Percentiles rank a stretch among this genome's conserved stretches.
phyloP scores from a whole-genome alignment of 2,113 vertebrate genomes.

The Donacobius atricapilla region DNA sequence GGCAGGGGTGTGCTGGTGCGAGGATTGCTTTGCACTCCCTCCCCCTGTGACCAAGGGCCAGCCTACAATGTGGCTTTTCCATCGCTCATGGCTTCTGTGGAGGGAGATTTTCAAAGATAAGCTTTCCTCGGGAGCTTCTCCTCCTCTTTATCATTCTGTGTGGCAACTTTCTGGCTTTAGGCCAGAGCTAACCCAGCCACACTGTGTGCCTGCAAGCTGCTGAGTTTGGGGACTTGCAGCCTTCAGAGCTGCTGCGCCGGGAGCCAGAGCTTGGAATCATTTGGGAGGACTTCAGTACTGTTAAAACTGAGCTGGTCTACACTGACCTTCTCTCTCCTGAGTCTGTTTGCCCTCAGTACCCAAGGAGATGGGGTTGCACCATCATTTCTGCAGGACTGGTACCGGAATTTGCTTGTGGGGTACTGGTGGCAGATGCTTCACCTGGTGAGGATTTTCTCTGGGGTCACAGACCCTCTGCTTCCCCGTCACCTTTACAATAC shows the following conservation, averaged over 20 bases:
- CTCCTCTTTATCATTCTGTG: background rate
- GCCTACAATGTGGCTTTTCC: conserved; percentile 61
- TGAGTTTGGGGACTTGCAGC: background rate
- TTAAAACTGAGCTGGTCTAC: background rate
- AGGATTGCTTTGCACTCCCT: background rate
- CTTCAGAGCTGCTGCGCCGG: background rate
- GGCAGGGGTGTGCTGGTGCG: background rate
- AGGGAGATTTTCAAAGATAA: background rate
- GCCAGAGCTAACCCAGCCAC: background rate
- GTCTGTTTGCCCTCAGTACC: background rate
- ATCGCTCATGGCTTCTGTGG: conserved; percentile 38
- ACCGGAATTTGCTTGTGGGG: fast-evolving
- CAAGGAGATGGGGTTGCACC: background rate
- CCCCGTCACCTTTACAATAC: background rate
- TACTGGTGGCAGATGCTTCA: background rate
- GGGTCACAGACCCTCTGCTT: background rate
- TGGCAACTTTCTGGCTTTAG: background rate
- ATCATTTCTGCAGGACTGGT: fast-evolving
- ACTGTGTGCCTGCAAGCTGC: background rate
- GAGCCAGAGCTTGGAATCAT: background rate
- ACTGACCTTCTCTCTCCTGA: background rate
- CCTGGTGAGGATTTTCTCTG: background rate
- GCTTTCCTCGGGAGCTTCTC: background rate
- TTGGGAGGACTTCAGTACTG: background rate
- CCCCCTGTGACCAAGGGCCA: conserved; percentile 7